These are phyloP conservation scores for Eueremaeus valkanovi DNA, from an alignment of 2,888 invertebrate genomes.

Conservation along the genomic window DNA sequence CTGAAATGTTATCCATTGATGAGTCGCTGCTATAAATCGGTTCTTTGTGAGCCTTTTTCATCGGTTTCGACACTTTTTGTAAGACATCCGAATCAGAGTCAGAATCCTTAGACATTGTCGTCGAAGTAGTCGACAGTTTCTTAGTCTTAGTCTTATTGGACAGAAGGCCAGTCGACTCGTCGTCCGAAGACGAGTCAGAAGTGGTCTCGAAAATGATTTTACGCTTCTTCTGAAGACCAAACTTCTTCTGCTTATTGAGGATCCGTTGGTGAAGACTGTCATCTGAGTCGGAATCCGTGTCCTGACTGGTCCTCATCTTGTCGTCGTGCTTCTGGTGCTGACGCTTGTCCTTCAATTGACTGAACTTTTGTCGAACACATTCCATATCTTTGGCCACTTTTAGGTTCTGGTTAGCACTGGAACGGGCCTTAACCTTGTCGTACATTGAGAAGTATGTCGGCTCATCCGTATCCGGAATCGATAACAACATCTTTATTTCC, in stretches of 20 bases:
- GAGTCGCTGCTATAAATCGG: slow-evolving; percentile 1
- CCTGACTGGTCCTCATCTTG: slow-evolving; percentile 42
- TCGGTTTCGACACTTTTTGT: too few relatives aligned
- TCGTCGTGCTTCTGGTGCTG: slow-evolving; percentile 59
- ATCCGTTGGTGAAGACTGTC: neutral
- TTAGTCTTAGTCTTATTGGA: neutral
- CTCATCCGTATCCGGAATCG: slow-evolving; percentile 63
- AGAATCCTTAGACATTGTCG: neutral
- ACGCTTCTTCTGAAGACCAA: slow-evolving; percentile 45
- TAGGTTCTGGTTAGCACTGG: slow-evolving; percentile 58
- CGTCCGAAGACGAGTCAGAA: slow-evolving; percentile 43
- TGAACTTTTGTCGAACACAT: slow-evolving; percentile 75
- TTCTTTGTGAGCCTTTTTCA: slow-evolving; percentile 13
- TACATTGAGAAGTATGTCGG: slow-evolving; percentile 95
- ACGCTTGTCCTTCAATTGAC: slow-evolving; percentile 68
- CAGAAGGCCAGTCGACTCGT: slow-evolving; percentile 29
- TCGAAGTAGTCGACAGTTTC: neutral
- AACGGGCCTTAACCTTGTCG: slow-evolving; percentile 89
- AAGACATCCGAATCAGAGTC: slow-evolving; percentile 45
- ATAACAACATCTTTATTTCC: slow-evolving; percentile 39
- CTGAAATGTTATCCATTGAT: neutral
- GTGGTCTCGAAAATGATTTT: slow-evolving; percentile 47
- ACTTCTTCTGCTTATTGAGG: slow-evolving; percentile 39
- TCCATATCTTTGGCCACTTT: slow-evolving; percentile 74
- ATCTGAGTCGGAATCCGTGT: slow-evolving; percentile 49